Evolutionary conservation across 2,113 vertebrate species (phyloP), one percentile per base, ranked within the genome.

Genomic region (Podarcis raffonei): DNA sequence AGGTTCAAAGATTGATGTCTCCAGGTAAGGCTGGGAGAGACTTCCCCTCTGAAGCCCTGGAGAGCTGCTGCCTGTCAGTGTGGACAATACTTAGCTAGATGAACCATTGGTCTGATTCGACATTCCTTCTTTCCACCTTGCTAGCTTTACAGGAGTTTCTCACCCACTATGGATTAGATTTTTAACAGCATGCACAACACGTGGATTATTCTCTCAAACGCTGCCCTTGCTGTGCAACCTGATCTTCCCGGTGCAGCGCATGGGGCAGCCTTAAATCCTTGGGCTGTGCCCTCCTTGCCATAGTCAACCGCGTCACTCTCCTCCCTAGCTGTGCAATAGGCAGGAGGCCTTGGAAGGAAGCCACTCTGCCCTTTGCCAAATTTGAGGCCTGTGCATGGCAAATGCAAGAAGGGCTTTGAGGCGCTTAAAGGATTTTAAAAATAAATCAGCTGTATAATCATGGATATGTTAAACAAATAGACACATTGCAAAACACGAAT

Each of bases 141-240:
- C 16, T 0, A 1, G 59, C 1, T 18, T 1, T 30, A 1, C 0
- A 81, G 18, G 0, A 27, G 3, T 32, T 0, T 0, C n/a, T 3
- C 25, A 6, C 20, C 9, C n/a, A 1, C 37, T 7, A 0, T 5
- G 37, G 20, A 71, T 59, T 62, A 6, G 0, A 27, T 15, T 39
- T 12, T 53, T 23, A 74, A 4, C 62, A 30, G 59, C 27, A 66
- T 1, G 72, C n/a, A 0, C 5, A 22, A 8, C 1, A 11, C 2
- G 0, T 1, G 7, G 3, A 53, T 62, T 78, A 9, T 2, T 35
- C 0, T 0, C 0, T 2, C 30, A 9, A 20, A 0, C 76, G n/a
- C 7, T 1, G 22, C 11, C 39, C 78, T 1, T 0, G 76, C 6
- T 3, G 5, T 66, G 1, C 0, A 1, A 39, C 32, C 12, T 1